phyloP scores from a whole-genome alignment of 2,113 vertebrate species.

The Isurus oxyrinchus region DNA sequence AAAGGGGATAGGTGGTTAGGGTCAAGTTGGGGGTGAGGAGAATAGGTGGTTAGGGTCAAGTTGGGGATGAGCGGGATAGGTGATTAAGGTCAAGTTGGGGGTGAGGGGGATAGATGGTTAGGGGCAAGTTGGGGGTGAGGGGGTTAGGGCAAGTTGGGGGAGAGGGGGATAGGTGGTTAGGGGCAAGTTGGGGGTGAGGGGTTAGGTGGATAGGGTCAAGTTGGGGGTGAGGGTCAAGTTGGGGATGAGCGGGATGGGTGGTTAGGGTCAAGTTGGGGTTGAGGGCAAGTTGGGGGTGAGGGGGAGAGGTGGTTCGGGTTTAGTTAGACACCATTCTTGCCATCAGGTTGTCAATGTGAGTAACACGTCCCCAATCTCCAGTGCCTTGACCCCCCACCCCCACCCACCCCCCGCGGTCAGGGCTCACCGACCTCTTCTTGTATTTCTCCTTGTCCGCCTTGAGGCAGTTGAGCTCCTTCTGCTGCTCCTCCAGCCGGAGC shows the following conservation, averaged over 20 bases:
- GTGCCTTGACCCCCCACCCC: neutral
- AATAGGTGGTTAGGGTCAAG: neutral
- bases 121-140: no score
- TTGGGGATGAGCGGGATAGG: neutral
- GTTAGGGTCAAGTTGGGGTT: neutral
- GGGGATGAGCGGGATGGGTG: neutral
- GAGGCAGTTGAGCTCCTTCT: slow-evolving; percentile 9
- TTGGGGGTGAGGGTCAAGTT: no score
- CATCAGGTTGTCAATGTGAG: neutral
- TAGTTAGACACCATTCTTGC: neutral
- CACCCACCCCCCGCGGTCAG: neutral
- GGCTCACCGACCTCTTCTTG: slow-evolving; percentile 13
- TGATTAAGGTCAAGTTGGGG: neutral
- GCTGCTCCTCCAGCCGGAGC: slow-evolving; percentile 18
- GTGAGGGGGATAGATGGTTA: neutral
- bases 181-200: neutral
- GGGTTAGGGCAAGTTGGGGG: neutral
- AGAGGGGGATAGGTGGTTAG: neutral
- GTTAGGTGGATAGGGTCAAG: no score
- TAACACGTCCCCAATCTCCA: neutral
- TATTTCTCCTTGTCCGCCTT: slow-evolving; percentile 20
- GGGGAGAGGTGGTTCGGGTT: neutral
- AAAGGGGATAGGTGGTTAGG: neutral
- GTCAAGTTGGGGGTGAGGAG: no score
- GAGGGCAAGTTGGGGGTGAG: no score